A percentile compares a stretch with the other conserved stretches of the same genome.
Evolutionary conservation across 2,888 invertebrate species (phyloP).

Genomic region (Heliconius charithonia): DNA sequence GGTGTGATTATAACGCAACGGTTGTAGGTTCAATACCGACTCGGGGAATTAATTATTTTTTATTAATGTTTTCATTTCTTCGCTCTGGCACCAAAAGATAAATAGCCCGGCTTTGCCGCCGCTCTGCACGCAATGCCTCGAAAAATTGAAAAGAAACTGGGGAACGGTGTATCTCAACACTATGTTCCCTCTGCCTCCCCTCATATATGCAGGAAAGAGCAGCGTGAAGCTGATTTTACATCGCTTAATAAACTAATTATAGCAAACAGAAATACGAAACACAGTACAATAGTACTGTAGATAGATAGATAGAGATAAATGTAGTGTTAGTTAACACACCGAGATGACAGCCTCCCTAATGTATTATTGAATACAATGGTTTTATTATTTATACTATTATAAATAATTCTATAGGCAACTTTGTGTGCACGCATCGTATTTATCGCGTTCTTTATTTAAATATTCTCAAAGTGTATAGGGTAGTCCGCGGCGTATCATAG

Average conservation of each 20-base stretch:
- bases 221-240: neutral
- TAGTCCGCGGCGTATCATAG: slow-evolving; percentile 58
- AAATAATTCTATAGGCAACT: slow-evolving; percentile 55
- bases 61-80: no score
- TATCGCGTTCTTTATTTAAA: slow-evolving; percentile 57
- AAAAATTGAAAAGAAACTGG: no score
- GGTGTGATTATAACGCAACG: no score
- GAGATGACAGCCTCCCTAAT: slow-evolving; percentile 47
- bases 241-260: neutral
- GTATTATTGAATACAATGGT: slow-evolving; percentile 47
- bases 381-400: slow-evolving; percentile 49
- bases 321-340: slow-evolving; percentile 23
- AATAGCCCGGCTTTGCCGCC: no score
- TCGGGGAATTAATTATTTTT: no score
- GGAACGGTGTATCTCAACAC: no score
- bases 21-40: no score
- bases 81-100: no score
- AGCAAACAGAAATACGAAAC: neutral
- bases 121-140: no score
- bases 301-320: neutral
- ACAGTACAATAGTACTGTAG: neutral
- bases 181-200: no score
- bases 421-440: slow-evolving; percentile 48
- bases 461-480: slow-evolving; percentile 64
- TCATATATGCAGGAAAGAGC: no score